These are phyloP conservation scores for Myotis pilosus DNA, from an alignment of 2,797 vertebrate genomes.

Conservation along the genomic window DNA sequence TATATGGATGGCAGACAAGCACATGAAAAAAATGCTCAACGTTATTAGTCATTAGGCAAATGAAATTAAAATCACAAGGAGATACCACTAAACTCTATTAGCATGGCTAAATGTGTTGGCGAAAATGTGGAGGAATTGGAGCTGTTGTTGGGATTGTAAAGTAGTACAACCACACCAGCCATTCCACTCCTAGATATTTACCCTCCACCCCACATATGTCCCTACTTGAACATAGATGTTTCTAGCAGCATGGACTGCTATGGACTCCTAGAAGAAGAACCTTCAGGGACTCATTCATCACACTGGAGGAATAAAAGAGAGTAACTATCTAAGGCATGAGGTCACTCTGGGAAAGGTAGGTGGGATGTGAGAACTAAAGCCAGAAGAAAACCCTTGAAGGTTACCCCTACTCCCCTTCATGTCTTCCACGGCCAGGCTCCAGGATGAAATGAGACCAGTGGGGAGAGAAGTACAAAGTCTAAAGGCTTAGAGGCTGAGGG, in stretches of 20 bases:
- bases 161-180: neutral
- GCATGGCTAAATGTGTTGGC: neutral
- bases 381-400: neutral
- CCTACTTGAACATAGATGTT: neutral
- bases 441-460: neutral
- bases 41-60: neutral
- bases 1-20: neutral
- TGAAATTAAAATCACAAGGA: conserved; percentile 13
- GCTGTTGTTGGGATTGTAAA: neutral
- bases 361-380: neutral
- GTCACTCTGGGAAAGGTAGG: neutral
- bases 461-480: neutral
- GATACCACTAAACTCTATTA: neutral
- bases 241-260: neutral
- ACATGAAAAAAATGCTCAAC: neutral
- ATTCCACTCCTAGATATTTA: neutral
- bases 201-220: neutral
- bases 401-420: neutral
- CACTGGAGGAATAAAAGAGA: neutral
- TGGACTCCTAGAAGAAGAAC: neutral
- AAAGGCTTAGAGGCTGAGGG: neutral
- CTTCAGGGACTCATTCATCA: neutral
- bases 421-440: neutral
- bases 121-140: neutral
- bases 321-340: neutral